Percentiles rank a stretch among this genome's conserved stretches.
These are phyloP conservation scores for Mythimna lalbum DNA, from an alignment of 2,888 invertebrate genomes.

Conservation along the genomic window DNA sequence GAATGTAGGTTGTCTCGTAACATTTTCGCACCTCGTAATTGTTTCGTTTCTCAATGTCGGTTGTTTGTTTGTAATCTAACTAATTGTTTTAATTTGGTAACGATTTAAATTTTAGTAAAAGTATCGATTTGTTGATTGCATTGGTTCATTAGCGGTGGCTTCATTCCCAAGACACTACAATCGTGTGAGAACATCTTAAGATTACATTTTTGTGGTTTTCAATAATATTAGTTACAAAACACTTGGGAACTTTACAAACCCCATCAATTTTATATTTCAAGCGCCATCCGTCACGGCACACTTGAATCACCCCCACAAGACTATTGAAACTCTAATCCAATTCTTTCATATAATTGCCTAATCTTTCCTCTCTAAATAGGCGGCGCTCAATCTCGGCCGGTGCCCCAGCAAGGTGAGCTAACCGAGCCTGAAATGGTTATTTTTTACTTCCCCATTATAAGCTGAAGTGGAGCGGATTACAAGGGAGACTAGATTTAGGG, in stretches of 20 bases:
- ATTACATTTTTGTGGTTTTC: not conserved
- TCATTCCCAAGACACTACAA: conserved; percentile 12
- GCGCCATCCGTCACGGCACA: conserved; percentile 44
- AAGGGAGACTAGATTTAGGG: conserved; percentile 80
- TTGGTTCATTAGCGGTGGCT: conserved; percentile 37
- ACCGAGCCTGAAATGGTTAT: conserved; percentile 86
- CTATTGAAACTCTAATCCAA: conserved; percentile 74
- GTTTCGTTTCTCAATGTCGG: conserved; percentile 57
- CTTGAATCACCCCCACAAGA: conserved; percentile 60
- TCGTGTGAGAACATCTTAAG: not conserved
- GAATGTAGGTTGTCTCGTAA: conserved; percentile 54
- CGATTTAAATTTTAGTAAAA: conserved; percentile 54
- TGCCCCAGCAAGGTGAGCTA: conserved; percentile 78
- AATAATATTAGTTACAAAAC: not conserved
- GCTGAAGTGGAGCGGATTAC: conserved; percentile 73
- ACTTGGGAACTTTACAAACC: not conserved
- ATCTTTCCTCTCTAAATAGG: conserved; percentile 83
- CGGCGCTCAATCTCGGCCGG: conserved; percentile 74
- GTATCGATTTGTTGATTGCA: conserved; percentile 56
- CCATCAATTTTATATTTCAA: not conserved
- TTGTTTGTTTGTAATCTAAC: conserved; percentile 59
- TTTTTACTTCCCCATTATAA: conserved; percentile 80
- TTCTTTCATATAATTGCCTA: conserved; percentile 84
- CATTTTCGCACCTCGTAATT: conserved; percentile 63
- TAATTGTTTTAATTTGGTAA: conserved; percentile 63